Conservation (phyloP, 2,113 vertebrate species). For the Carollia perspicillata region DNA sequence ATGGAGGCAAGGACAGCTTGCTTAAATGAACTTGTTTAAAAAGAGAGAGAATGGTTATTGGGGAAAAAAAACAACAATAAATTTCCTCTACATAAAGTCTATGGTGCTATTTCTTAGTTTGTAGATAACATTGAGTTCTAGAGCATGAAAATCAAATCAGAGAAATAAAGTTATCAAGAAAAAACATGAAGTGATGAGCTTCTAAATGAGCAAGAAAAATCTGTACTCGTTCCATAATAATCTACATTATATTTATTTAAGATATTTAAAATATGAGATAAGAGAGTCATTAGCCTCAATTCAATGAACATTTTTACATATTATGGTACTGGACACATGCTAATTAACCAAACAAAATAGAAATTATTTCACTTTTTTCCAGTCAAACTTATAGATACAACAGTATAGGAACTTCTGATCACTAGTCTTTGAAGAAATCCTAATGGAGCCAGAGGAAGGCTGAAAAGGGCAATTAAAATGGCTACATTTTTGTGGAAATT, state of each 20-base stretch:
- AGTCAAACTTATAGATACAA: not conserved
- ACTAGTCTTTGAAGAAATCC: not conserved
- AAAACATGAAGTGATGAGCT: not conserved
- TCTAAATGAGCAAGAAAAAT: slow-evolving; percentile 23
- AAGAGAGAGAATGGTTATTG: not conserved
- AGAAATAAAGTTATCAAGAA: slow-evolving; percentile 18
- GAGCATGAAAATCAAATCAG: slow-evolving; percentile 14
- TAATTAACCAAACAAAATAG: slow-evolving; percentile 3
- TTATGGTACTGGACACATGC: not conserved
- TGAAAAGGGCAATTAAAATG: not conserved
- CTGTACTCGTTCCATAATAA: not conserved
- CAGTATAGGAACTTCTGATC: not conserved
- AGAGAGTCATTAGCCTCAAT: not conserved
- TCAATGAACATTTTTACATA: not conserved
- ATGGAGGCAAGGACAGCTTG: not conserved
- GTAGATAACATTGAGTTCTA: not conserved
- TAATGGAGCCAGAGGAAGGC: not conserved
- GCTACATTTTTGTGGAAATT: not conserved
- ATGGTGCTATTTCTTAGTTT: not conserved
- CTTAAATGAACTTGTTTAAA: not conserved
- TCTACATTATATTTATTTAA: not conserved
- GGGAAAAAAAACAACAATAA: not conserved
- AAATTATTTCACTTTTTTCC: not conserved
- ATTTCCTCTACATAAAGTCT: not conserved
- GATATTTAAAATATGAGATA: not conserved